Evolutionary conservation across 2,797 vertebrate species (phyloP).

Genomic region (Benthosema pterotum): DNA sequence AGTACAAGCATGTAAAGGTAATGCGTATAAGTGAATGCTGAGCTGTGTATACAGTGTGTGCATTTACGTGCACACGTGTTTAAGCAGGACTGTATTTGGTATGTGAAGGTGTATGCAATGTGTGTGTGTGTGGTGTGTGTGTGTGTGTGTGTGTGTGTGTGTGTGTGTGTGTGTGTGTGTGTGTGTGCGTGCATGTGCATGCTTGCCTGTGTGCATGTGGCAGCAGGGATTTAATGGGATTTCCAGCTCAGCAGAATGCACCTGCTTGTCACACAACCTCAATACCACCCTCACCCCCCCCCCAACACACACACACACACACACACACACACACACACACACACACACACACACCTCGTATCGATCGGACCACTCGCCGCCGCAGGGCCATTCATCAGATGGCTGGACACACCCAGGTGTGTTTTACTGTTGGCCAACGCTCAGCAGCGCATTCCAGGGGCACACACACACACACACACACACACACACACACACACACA

Average conservation of each 20-base stretch:
- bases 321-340: conserved; percentile 47
- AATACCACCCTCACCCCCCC: conserved; percentile 6
- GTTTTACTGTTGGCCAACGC: conserved; percentile 79
- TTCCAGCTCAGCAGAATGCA: conserved; percentile 80
- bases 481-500: too few relatives aligned
- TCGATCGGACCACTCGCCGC: conserved; percentile 72
- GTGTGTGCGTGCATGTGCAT: neutral
- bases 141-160: conserved; percentile 26
- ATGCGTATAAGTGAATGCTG: too few relatives aligned
- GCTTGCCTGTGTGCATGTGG: conserved; percentile 32
- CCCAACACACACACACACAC: conserved; percentile 22
- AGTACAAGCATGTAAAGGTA: too few relatives aligned
- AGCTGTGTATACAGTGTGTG: too few relatives aligned
- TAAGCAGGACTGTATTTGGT: too few relatives aligned
- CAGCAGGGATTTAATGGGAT: conserved; percentile 80
- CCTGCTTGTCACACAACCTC: conserved; percentile 56
- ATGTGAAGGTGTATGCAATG: conserved; percentile 5
- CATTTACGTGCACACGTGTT: too few relatives aligned
- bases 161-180: conserved; percentile 12
- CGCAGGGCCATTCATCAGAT: conserved; percentile 79
- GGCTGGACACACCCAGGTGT: conserved; percentile 78
- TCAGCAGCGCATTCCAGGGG: conserved; percentile 70
- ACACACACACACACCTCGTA: conserved; percentile 30
- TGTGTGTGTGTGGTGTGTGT: conserved; percentile 4
- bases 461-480: conserved; percentile 33